Evolutionary conservation across 2,113 vertebrate genomes (phyloP).

Genomic region (Nerophis lumbriciformis): DNA sequence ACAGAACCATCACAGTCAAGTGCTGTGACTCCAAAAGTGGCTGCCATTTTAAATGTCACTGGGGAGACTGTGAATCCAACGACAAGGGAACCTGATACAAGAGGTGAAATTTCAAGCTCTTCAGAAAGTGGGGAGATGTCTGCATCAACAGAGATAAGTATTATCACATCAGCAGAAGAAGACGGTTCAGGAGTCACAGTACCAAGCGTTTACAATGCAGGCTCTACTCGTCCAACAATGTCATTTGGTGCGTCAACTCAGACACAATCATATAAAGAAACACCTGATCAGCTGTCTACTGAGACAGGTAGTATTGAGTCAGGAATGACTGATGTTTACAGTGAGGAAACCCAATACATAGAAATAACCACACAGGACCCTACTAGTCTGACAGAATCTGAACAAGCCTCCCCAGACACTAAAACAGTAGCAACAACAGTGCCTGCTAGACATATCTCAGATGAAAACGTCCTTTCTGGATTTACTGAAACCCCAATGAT

Average conservation of each 20-base stretch:
- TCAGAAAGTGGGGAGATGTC: constrained; percentile 5
- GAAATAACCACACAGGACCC: too few relatives aligned
- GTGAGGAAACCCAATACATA: too few relatives aligned
- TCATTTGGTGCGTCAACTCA: neutral
- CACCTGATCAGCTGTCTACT: neutral
- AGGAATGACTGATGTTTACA: too few relatives aligned
- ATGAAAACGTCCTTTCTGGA: neutral
- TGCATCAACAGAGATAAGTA: constrained; percentile 14
- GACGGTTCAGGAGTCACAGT: constrained; percentile 6
- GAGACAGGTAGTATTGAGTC: too few relatives aligned
- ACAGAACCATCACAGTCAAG: constrained; percentile 19
- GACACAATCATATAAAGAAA: constrained; percentile 9
- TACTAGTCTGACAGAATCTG: too few relatives aligned
- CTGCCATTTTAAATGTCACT: constrained; percentile 14
- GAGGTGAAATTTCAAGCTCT: constrained; percentile 3
- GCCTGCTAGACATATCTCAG: too few relatives aligned
- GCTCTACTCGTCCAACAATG: constrained; percentile 3
- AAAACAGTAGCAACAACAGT: too few relatives aligned
- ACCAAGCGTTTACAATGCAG: neutral
- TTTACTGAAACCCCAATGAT: constrained; percentile 5
- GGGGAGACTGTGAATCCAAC: constrained; percentile 11
- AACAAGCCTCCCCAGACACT: too few relatives aligned
- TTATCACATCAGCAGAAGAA: constrained; percentile 6
- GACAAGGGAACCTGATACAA: neutral
- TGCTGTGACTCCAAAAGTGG: constrained; percentile 8